Percentiles rank a stretch among this genome's conserved stretches.
Evolutionary conservation across 2,797 vertebrate genomes (phyloP).

Genomic region (Sebastes iracundus): DNA sequence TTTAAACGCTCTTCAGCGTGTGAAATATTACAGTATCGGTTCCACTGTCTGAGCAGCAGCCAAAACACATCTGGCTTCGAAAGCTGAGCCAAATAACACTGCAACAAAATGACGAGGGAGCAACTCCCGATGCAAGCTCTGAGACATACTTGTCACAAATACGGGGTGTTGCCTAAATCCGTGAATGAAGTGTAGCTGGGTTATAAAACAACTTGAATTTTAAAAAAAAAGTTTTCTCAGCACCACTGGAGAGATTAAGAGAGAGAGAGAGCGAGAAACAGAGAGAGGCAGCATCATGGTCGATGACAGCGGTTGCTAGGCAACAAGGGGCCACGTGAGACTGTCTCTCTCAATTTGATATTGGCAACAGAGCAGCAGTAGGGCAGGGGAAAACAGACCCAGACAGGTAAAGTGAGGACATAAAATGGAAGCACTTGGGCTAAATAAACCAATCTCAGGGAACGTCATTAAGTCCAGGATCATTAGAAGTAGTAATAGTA

Average conservation of each 20-base stretch:
- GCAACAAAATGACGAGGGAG: slow-evolving; percentile 16
- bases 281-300: slow-evolving; percentile 53
- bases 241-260: slow-evolving; percentile 22
- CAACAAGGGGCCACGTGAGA: slow-evolving; percentile 77
- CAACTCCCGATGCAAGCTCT: background rate
- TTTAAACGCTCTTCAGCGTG: slow-evolving; percentile 32
- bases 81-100: slow-evolving; percentile 7
- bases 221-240: slow-evolving; percentile 44
- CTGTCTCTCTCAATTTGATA: slow-evolving; percentile 72
- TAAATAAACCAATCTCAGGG: slow-evolving; percentile 16
- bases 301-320: slow-evolving; percentile 80
- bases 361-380: slow-evolving; percentile 62
- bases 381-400: slow-evolving; percentile 1
- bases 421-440: slow-evolving; percentile 32
- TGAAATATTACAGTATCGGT: slow-evolving; percentile 40
- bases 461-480: slow-evolving; percentile 6
- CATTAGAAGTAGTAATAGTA: slow-evolving; percentile 17
- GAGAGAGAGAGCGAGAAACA: background rate
- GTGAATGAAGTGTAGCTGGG: slow-evolving; percentile 25
- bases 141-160: background rate
- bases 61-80: slow-evolving; percentile 9
- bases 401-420: slow-evolving; percentile 28
- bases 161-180: slow-evolving; percentile 21
- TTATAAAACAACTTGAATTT: slow-evolving; percentile 44
- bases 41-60: slow-evolving; percentile 34